These are phyloP conservation scores for Himalopsyche kuldschensis DNA, from an alignment of 2,888 invertebrate species.

Conservation along the genomic window DNA sequence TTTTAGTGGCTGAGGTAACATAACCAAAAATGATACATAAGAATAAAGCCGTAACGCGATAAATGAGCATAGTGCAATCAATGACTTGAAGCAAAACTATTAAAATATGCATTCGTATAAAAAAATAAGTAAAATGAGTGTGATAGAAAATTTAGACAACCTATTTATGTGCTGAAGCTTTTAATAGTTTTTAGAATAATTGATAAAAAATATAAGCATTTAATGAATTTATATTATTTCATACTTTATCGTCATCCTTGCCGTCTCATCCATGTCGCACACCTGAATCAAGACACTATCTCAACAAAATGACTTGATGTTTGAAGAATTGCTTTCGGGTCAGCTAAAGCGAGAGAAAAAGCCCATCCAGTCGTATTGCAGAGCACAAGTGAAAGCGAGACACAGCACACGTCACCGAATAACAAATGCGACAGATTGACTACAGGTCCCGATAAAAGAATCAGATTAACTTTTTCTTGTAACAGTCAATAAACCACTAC, in stretches of 20 bases:
- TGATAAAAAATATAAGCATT: too few relatives aligned
- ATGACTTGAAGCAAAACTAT: too few relatives aligned
- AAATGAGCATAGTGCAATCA: too few relatives aligned
- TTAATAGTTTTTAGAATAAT: too few relatives aligned
- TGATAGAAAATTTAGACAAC: too few relatives aligned
- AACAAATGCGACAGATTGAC: constrained; percentile 22
- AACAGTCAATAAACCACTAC: constrained; percentile 11
- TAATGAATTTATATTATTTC: background rate
- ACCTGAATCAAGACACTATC: constrained; percentile 7
- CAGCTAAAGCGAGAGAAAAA: background rate
- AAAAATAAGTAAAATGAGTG: too few relatives aligned
- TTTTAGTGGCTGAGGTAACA: too few relatives aligned
- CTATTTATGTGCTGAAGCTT: too few relatives aligned
- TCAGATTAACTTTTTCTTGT: constrained; percentile 20
- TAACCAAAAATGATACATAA: too few relatives aligned
- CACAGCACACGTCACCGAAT: background rate
- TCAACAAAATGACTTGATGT: constrained; percentile 16
- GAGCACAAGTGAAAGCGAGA: background rate
- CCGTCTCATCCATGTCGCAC: constrained; percentile 17
- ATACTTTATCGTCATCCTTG: background rate
- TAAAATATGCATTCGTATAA: too few relatives aligned
- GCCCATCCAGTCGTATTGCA: background rate
- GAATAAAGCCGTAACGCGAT: too few relatives aligned
- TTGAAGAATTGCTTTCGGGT: constrained; percentile 19
- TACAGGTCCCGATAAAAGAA: constrained; percentile 19